Evolutionary conservation across 2,113 vertebrate genomes (phyloP).

Genomic region (Caranx ignobilis): DNA sequence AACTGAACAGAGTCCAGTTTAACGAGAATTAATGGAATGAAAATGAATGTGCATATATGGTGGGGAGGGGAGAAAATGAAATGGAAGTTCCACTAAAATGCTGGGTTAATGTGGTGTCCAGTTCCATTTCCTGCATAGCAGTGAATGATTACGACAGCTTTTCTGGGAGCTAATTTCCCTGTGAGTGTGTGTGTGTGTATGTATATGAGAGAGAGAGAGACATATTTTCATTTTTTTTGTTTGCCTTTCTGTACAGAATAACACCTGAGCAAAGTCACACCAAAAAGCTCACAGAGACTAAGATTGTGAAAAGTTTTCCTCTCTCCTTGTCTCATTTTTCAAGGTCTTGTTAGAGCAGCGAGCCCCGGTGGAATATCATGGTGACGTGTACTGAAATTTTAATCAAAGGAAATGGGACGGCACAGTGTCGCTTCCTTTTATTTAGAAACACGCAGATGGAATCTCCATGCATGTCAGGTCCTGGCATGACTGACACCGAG

Average conservation of each 20-base stretch:
- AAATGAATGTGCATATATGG: constrained; percentile 13
- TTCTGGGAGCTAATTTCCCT: constrained; percentile 55
- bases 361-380: constrained; percentile 24
- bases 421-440: constrained; percentile 33
- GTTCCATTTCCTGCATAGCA: constrained; percentile 50
- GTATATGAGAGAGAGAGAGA: neutral
- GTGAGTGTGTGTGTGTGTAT: neutral
- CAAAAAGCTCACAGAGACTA: neutral
- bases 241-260: neutral
- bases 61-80: constrained; percentile 1
- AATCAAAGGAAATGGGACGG: constrained; percentile 52
- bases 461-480: constrained; percentile 22
- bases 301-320: constrained; percentile 15
- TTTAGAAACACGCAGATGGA: constrained; percentile 25
- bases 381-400: constrained; percentile 41
- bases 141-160: constrained; percentile 56
- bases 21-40: constrained; percentile 24
- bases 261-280: constrained; percentile 14
- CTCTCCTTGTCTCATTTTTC: constrained; percentile 36
- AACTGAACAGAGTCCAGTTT: constrained; percentile 17
- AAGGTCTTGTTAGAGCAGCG: constrained; percentile 43
- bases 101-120: constrained; percentile 64
- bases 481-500: neutral
- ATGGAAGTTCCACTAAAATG: constrained; percentile 43
- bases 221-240: neutral